Evolutionary conservation across 1,140 invertebrate species (phyloP).

Genomic region (Pseudoatta argentina): DNA sequence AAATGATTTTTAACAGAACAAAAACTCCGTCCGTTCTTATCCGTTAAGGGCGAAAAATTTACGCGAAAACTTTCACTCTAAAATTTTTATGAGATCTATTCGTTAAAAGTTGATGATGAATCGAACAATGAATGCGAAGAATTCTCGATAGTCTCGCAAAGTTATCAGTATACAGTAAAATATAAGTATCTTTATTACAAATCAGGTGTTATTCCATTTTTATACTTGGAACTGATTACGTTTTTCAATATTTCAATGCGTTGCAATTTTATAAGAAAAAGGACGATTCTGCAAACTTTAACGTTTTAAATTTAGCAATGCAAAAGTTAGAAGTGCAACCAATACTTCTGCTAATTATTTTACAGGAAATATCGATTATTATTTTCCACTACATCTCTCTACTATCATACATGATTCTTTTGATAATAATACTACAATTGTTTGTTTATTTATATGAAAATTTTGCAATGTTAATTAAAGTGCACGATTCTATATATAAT

Average conservation of each 20-base stretch:
- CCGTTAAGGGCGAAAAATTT: constrained; percentile 39
- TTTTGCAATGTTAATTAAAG: constrained; percentile 3
- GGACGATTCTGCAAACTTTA: background rate
- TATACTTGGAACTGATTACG: background rate
- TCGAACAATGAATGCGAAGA: constrained; percentile 17
- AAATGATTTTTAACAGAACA: constrained; percentile 48
- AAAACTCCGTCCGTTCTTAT: constrained; percentile 49
- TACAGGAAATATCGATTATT: background rate
- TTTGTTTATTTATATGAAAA: constrained; percentile 20
- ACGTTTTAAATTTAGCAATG: background rate
- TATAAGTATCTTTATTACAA: constrained; percentile 12
- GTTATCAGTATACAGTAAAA: constrained; percentile 45
- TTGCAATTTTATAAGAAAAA: background rate
- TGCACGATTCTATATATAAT: background rate
- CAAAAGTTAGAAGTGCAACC: no score
- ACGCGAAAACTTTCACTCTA: constrained; percentile 37
- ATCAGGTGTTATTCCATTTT: constrained; percentile 22
- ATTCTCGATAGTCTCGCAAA: constrained; percentile 19
- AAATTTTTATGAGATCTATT: constrained; percentile 64
- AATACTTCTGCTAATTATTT: background rate
- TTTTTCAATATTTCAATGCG: background rate
- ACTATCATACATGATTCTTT: background rate
- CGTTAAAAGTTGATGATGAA: constrained; percentile 42
- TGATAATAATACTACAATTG: background rate
- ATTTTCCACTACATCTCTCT: background rate